These are phyloP conservation scores for Hypomesus transpacificus DNA, from an alignment of 2,113 vertebrate species.

Conservation along the genomic window DNA sequence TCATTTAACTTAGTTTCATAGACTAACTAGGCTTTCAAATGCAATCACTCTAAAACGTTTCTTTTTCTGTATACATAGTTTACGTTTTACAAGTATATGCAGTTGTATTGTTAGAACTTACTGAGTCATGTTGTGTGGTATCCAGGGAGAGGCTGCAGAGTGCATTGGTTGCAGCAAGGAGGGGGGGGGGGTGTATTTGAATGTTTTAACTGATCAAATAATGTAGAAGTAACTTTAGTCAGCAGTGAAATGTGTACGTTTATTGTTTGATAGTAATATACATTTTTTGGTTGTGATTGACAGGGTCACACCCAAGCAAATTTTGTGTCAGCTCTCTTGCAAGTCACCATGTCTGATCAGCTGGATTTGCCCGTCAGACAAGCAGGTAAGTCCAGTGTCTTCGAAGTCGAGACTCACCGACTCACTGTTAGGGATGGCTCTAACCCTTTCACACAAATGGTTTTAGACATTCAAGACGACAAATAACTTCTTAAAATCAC, in stretches of 20 bases:
- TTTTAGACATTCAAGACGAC: no score
- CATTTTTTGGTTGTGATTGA: conserved; percentile 37
- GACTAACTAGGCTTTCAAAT: neutral
- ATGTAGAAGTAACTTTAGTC: conserved; percentile 13
- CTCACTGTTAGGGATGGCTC: no score
- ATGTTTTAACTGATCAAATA: conserved; percentile 4
- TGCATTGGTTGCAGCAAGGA: conserved; percentile 7
- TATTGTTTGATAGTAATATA: neutral
- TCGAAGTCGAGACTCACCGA: no score
- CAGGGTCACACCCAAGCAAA: conserved; percentile 92
- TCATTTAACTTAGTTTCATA: no score
- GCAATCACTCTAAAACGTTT: neutral
- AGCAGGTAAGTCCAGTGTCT: conserved; percentile 80
- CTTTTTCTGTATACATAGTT: neutral
- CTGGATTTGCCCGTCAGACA: conserved; percentile 97
- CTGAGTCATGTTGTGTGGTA: conserved; percentile 38
- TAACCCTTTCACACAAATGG: no score
- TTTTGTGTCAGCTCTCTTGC: conserved; percentile 95
- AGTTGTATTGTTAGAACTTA: conserved; percentile 8
- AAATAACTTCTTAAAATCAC: no score
- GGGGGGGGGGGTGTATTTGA: neutral
- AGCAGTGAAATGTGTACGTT: neutral
- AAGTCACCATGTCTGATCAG: conserved; percentile 97
- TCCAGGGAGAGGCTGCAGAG: conserved; percentile 20
- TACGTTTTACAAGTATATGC: neutral